phyloP scores from a whole-genome alignment of 1,140 invertebrate genomes.

The Lasioglossum baleicum region DNA sequence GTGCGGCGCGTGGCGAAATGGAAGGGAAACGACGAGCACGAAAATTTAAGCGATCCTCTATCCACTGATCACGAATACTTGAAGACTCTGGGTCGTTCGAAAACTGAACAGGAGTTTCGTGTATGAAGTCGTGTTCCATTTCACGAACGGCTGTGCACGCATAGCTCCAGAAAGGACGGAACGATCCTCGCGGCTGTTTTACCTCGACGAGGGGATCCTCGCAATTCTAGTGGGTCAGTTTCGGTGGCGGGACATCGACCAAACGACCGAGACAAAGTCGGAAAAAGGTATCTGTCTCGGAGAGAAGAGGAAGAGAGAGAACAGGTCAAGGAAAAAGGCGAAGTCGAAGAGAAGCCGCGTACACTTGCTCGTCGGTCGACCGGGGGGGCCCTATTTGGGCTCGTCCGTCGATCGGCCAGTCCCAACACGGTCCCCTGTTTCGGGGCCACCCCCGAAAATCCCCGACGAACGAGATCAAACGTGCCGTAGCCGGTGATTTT shows the following conservation, averaged over 20 bases:
- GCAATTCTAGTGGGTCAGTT: neutral
- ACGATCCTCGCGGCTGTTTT: neutral
- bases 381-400: conserved; percentile 60
- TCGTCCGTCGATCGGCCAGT: conserved; percentile 40
- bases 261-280: conserved; percentile 5
- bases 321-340: conserved; percentile 29
- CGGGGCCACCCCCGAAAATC: conserved; percentile 63
- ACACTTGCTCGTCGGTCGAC: conserved; percentile 62
- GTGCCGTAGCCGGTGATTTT: conserved; percentile 59
- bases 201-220: no score
- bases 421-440: conserved; percentile 36
- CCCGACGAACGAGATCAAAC: conserved; percentile 64
- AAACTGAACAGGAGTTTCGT: no score
- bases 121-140: neutral
- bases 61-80: neutral
- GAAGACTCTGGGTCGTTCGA: neutral
- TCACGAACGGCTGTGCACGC: neutral
- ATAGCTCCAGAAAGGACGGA: no score
- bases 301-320: conserved; percentile 6
- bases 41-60: neutral
- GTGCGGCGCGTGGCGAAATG: no score
- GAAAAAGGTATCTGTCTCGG: conserved; percentile 3
- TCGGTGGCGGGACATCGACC: neutral
- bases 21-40: no score
- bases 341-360: conserved; percentile 39